phyloP scores from a whole-genome alignment of 2,888 invertebrate species.

The Drosophila pseudotakahashii region DNA sequence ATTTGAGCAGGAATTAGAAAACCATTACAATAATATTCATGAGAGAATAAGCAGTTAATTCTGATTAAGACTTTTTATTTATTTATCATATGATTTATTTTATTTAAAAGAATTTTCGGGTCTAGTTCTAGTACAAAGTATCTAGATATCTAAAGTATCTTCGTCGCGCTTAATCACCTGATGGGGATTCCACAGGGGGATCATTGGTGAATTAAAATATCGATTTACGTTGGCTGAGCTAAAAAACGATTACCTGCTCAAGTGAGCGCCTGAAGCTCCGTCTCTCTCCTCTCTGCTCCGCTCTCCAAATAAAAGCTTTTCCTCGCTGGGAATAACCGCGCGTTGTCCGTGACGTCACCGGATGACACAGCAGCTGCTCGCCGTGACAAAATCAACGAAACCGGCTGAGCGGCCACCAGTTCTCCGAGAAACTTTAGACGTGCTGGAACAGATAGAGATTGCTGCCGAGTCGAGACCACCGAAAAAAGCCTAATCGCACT shows the following conservation, averaged over 20 bases:
- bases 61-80: too few relatives aligned
- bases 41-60: too few relatives aligned
- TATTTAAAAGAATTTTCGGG: too few relatives aligned
- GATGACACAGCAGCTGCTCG: slow-evolving; percentile 38
- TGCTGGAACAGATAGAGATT: slow-evolving; percentile 49
- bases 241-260: background rate
- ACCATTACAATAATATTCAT: too few relatives aligned
- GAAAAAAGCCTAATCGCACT: slow-evolving; percentile 8
- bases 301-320: slow-evolving; percentile 10
- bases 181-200: background rate
- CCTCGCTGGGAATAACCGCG: slow-evolving; percentile 27
- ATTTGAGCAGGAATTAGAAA: too few relatives aligned
- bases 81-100: too few relatives aligned
- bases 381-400: slow-evolving; percentile 57
- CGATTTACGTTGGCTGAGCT: background rate
- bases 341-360: slow-evolving; percentile 27
- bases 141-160: too few relatives aligned
- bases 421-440: slow-evolving; percentile 50
- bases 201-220: background rate
- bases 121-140: too few relatives aligned
- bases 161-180: too few relatives aligned
- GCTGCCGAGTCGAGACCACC: slow-evolving; percentile 1
- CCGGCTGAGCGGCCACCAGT: slow-evolving; percentile 54
- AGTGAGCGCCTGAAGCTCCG: slow-evolving; percentile 36
- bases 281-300: background rate